Percentiles rank a stretch among this genome's conserved stretches.
Conservation (phyloP, 2,113 vertebrate species). For the Electrona antarctica region DNA sequence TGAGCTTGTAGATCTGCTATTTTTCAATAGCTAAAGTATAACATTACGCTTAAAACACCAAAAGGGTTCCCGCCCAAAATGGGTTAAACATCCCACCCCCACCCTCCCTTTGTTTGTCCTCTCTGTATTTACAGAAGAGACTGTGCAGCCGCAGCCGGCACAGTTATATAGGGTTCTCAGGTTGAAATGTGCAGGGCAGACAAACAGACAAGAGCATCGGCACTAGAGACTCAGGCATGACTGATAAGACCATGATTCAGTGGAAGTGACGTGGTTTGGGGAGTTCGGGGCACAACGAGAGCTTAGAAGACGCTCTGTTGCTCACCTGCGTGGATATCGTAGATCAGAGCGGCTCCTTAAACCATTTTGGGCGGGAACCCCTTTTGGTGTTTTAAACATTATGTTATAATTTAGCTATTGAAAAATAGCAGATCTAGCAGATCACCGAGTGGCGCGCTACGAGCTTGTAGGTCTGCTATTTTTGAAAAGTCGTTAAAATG, state of each 20-base stretch:
- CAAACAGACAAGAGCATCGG: slow-evolving; percentile 29
- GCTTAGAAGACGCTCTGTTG: slow-evolving; percentile 22
- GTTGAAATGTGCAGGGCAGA: slow-evolving; percentile 35
- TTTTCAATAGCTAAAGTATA: no score
- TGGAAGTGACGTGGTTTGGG: slow-evolving; percentile 23
- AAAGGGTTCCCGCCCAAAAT: no score
- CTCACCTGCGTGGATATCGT: slow-evolving; percentile 7
- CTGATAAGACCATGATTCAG: slow-evolving; percentile 62
- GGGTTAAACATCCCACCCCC: neutral
- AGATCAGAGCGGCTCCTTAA: slow-evolving; percentile 12
- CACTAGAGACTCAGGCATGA: slow-evolving; percentile 37
- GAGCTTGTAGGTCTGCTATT: no score
- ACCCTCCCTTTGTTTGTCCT: slow-evolving; percentile 15
- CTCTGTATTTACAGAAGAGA: slow-evolving; percentile 35
- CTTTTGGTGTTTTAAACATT: no score
- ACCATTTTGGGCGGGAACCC: no score
- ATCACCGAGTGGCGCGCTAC: no score
- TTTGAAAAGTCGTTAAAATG: no score
- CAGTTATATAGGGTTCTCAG: slow-evolving; percentile 12
- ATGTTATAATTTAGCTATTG: no score
- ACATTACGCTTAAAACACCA: no score
- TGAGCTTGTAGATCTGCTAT: no score
- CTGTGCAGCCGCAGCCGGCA: slow-evolving; percentile 6
- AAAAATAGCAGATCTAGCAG: no score
- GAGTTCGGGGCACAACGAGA: slow-evolving; percentile 38